phyloP scores from a whole-genome alignment of 2,113 vertebrate genomes.

The Platycercus adscitus region DNA sequence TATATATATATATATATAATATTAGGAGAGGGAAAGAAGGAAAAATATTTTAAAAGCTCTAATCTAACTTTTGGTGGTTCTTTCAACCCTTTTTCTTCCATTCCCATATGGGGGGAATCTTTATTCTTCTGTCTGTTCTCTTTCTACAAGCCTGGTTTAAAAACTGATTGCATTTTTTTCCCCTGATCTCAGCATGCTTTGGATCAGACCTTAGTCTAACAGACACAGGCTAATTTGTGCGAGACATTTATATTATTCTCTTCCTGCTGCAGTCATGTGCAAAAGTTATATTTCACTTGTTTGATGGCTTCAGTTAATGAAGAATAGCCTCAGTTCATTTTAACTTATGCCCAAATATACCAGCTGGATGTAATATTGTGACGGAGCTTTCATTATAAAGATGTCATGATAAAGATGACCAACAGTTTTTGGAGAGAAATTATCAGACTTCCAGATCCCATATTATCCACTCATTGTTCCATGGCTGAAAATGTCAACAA shows the following conservation, averaged over 20 bases:
- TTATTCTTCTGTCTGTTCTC: not conserved
- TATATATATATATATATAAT: not conserved
- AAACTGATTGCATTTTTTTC: not conserved
- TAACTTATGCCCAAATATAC: slow-evolving; percentile 1
- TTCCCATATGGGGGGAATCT: not conserved
- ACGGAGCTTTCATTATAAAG: not conserved
- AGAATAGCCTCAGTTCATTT: slow-evolving; percentile 22
- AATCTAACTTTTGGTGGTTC: not conserved
- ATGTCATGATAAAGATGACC: slow-evolving; percentile 7
- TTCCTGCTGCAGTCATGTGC: not conserved
- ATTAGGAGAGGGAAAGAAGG: not conserved
- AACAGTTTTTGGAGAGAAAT: slow-evolving; percentile 12
- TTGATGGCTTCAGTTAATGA: slow-evolving; percentile 30
- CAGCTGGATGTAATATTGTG: not conserved
- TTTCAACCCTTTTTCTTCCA: not conserved
- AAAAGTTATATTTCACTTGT: slow-evolving; percentile 35
- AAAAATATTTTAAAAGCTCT: not conserved
- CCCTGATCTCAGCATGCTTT: not conserved
- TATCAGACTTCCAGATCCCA: not conserved
- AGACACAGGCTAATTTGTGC: not conserved
- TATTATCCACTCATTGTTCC: not conserved
- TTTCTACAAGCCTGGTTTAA: not conserved
- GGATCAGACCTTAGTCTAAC: not conserved
- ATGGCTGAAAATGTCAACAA: slow-evolving; percentile 3
- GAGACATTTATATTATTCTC: slow-evolving; percentile 2